These are phyloP conservation scores for Okamejei kenojei DNA, from an alignment of 2,797 vertebrate genomes.

Conservation along the genomic window DNA sequence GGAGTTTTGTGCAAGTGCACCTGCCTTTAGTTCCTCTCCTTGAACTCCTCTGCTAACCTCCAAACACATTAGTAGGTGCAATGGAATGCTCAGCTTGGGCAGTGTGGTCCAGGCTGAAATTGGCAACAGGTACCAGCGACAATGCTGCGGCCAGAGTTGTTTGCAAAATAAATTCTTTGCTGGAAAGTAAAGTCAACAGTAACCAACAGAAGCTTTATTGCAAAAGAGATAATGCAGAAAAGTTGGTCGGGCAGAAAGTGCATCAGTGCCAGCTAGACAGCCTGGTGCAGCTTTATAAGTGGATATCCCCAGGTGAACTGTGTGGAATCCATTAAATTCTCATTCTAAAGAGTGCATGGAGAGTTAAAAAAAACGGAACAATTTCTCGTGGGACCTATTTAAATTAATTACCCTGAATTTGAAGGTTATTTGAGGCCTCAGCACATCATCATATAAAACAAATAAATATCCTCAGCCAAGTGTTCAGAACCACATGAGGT, in stretches of 20 bases:
- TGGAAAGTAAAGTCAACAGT: not conserved
- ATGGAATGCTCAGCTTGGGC: not conserved
- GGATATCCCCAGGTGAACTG: not conserved
- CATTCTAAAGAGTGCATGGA: not conserved
- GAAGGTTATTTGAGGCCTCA: not conserved
- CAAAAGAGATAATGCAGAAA: not conserved
- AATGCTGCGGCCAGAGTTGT: not conserved
- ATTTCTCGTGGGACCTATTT: not conserved
- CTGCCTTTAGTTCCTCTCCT: not conserved
- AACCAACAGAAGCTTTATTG: not conserved
- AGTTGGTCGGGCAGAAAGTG: not conserved
- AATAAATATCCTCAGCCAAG: not conserved
- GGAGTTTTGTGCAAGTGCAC: not conserved
- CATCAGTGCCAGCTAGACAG: not conserved
- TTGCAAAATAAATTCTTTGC: not conserved
- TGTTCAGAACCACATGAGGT: not conserved
- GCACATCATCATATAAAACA: not conserved
- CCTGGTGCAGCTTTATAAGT: not conserved
- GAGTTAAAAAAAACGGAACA: not conserved
- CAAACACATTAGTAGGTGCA: too few species aligned
- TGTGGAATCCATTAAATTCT: not conserved
- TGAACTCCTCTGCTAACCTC: not conserved
- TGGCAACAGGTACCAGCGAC: not conserved
- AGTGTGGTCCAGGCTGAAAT: not conserved
- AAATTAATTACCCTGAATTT: not conserved